Conservation (phyloP, 2,888 invertebrate species). For the Watsonalla binaria region DNA sequence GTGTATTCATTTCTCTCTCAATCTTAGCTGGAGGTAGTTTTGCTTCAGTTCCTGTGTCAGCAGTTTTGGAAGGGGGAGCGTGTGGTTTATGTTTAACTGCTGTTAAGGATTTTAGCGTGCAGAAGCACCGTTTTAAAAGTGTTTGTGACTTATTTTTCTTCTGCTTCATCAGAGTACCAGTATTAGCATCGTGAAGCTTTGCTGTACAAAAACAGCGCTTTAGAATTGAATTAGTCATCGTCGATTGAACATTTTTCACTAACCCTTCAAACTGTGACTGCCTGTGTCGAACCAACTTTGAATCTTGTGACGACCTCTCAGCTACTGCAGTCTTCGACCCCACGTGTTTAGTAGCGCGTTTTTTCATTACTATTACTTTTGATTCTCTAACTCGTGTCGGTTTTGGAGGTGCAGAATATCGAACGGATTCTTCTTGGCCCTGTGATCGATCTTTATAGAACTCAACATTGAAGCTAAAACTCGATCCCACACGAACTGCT, state of each 20-base stretch:
- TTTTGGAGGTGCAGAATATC: conserved; percentile 3
- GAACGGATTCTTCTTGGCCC: neutral
- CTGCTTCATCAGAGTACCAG: conserved; percentile 3
- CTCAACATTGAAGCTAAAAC: conserved; percentile 29
- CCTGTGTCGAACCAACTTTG: neutral
- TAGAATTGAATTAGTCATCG: conserved; percentile 11
- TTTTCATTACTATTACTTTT: conserved; percentile 3
- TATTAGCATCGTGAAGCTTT: conserved; percentile 9
- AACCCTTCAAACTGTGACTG: conserved; percentile 11
- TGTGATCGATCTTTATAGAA: conserved; percentile 24
- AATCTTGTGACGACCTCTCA: neutral
- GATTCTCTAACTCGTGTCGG: neutral
- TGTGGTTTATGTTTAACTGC: conserved; percentile 8
- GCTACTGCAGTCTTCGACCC: neutral
- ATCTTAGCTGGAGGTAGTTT: neutral
- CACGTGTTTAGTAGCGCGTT: conserved; percentile 2
- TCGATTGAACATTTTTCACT: conserved; percentile 8
- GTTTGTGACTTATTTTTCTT: conserved; percentile 7
- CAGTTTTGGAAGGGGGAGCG: neutral
- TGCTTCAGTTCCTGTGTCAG: neutral
- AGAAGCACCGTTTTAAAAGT: conserved; percentile 16
- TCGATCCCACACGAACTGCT: conserved; percentile 30
- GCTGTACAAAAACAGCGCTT: conserved; percentile 31
- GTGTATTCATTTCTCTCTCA: neutral
- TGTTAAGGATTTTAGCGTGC: conserved; percentile 12